phyloP scores from a whole-genome alignment of 2,888 invertebrate species.

The Meta bourneti region DNA sequence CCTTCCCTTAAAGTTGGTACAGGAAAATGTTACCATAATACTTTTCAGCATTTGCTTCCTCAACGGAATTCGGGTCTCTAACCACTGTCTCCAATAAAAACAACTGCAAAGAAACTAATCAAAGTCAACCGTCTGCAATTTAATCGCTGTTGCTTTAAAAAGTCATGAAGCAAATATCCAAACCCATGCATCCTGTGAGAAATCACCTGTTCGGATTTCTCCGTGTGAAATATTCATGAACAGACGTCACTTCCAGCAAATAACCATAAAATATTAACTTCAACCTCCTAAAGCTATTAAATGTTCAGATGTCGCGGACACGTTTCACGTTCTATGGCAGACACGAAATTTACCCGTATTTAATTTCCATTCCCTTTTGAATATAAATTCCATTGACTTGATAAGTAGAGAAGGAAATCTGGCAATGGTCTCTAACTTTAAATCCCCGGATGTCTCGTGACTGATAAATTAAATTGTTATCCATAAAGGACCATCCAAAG shows the following conservation, averaged over 20 bases:
- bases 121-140: too few species aligned
- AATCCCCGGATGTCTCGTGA: slow-evolving; percentile 15
- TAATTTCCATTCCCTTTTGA: slow-evolving; percentile 21
- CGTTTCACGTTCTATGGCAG: slow-evolving; percentile 41
- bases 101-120: too few species aligned
- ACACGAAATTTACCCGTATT: slow-evolving; percentile 31
- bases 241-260: neutral
- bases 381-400: slow-evolving; percentile 3
- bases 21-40: too few species aligned
- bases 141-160: neutral
- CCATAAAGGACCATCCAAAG: neutral
- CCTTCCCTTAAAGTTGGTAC: too few species aligned
- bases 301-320: slow-evolving; percentile 25
- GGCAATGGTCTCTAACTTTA: neutral
- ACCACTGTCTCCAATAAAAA: too few species aligned
- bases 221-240: neutral
- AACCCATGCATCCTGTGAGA: neutral
- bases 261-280: slow-evolving; percentile 10
- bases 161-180: neutral
- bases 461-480: slow-evolving; percentile 29
- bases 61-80: too few species aligned
- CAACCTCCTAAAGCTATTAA: neutral
- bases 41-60: too few species aligned
- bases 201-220: slow-evolving; percentile 10
- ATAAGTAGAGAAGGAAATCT: neutral